Evolutionary conservation across 2,888 invertebrate species (phyloP), one percentile per base, ranked within the genome.

Genomic region (Melinopterus prodromus): DNA sequence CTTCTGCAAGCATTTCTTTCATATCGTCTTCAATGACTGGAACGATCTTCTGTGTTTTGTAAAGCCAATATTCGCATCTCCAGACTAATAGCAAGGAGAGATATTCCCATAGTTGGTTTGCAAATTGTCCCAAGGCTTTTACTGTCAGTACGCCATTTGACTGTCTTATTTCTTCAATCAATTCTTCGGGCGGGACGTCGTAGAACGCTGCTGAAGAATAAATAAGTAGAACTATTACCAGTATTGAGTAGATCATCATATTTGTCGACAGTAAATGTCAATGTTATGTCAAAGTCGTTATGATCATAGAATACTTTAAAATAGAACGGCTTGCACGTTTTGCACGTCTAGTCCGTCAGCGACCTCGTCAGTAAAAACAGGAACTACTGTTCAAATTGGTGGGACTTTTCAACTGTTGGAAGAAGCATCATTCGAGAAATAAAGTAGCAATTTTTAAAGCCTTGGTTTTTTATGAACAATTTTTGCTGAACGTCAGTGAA

Each of bases 61-160:
- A 76, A 0, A 37, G 26, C 12, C 26, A 70, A 6, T 79, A 37
- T n/a, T 81, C 75, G 7, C 75, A 69, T 36, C 75, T 74, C 37
- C 76, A 78, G 16, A 81, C 26, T 9, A 80, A 80, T 70, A 80
- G 79, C 16, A 83, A n/a, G n/a, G 83, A 83, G 79, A 83, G 78
- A 71, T 83, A 83, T 71, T 83, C 83, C 81, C 82, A 83, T 76
- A 83, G 77, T 14, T 79, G 77, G 69, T 83, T 83, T 37, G 80
- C 83, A 16, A 81, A 78, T n/a, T 80, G 71, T 0, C 83, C 82
- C 12, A 53, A 53, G 1, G 53, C 53, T 53, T 53, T 53, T 53
- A 53, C 53, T 9, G 53, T 53, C 12, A 53, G 12, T 9, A 53
- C 53, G 12, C 53, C 53, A 12, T 53, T 53, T 7, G 53, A 53